phyloP scores from a whole-genome alignment of 2,888 invertebrate genomes.

The Tholera decimalis region DNA sequence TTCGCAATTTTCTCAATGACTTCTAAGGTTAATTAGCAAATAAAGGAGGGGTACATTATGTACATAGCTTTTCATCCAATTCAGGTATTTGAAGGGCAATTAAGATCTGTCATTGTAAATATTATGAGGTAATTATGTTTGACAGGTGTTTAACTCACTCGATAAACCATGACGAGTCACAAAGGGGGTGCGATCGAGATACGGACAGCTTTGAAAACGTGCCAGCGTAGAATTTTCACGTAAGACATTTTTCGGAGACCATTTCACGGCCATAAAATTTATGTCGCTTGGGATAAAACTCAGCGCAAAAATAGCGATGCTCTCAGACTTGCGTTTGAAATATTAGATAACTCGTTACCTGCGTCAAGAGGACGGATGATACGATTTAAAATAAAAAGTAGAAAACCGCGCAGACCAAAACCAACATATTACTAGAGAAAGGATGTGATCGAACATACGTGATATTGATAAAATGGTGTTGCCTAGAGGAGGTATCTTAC shows the following conservation, averaged over 20 bases:
- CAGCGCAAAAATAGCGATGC: conserved; percentile 76
- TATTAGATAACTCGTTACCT: conserved; percentile 59
- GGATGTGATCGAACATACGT: neutral
- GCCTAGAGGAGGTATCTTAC: neutral
- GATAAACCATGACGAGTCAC: conserved; percentile 64
- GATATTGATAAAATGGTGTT: neutral
- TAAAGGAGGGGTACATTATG: neutral
- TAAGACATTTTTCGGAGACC: conserved; percentile 77
- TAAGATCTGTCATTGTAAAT: conserved; percentile 54
- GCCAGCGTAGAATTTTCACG: conserved; percentile 80
- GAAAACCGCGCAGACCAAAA: conserved; percentile 25
- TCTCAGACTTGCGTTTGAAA: conserved; percentile 67
- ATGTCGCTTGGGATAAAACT: conserved; percentile 77
- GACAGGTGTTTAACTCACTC: conserved; percentile 66
- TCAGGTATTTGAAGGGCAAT: conserved; percentile 35
- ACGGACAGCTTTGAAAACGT: conserved; percentile 81
- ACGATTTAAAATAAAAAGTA: conserved; percentile 46
- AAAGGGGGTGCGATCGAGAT: conserved; percentile 73
- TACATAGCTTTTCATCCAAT: conserved; percentile 25
- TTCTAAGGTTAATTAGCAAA: conserved; percentile 9
- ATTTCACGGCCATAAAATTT: conserved; percentile 83
- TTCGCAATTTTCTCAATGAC: neutral
- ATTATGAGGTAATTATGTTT: conserved; percentile 49
- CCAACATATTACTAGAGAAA: conserved; percentile 34
- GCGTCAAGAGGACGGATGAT: conserved; percentile 52